phyloP scores from a whole-genome alignment of 2,797 vertebrate species.

The Erpetoichthys calabaricus region DNA sequence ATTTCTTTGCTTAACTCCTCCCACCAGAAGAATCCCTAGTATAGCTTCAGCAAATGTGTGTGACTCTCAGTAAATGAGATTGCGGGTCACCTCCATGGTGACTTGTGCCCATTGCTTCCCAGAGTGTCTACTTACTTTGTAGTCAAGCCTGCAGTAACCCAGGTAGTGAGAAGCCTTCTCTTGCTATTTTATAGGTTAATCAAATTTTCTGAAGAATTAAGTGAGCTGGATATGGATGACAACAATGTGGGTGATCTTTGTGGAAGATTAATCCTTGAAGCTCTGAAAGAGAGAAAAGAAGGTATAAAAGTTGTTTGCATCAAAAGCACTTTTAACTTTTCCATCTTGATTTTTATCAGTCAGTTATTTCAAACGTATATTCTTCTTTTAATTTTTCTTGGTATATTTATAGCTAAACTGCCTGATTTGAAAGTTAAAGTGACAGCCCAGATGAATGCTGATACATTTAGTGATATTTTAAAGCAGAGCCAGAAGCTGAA shows the following conservation, averaged over 20 bases:
- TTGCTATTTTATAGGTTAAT: conserved; percentile 28
- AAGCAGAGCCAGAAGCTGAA: conserved; percentile 28
- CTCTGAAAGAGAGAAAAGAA: conserved; percentile 27
- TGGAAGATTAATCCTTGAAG: conserved; percentile 24
- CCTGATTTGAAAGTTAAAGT: conserved; percentile 32
- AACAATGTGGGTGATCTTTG: conserved; percentile 28
- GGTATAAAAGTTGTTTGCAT: conserved; percentile 9
- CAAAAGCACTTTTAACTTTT: no score
- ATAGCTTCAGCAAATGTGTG: no score
- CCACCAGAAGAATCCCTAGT: no score
- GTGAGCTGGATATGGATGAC: conserved; percentile 36
- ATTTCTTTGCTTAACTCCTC: no score
- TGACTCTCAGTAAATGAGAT: no score
- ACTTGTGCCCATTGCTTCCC: not conserved
- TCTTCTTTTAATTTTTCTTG: not conserved
- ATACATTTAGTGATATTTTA: conserved; percentile 37
- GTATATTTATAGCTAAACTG: conserved; percentile 26
- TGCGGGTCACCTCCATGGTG: not conserved
- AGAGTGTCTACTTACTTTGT: not conserved
- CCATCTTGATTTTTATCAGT: no score
- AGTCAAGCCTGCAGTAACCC: not conserved
- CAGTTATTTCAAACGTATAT: not conserved
- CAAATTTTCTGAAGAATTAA: conserved; percentile 26
- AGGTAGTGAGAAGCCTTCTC: not conserved
- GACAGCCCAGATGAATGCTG: conserved; percentile 36